Percentiles rank a stretch among this genome's conserved stretches.
Evolutionary conservation across 1,140 invertebrate genomes (phyloP).

Genomic region (Drosophila micromelanica): DNA sequence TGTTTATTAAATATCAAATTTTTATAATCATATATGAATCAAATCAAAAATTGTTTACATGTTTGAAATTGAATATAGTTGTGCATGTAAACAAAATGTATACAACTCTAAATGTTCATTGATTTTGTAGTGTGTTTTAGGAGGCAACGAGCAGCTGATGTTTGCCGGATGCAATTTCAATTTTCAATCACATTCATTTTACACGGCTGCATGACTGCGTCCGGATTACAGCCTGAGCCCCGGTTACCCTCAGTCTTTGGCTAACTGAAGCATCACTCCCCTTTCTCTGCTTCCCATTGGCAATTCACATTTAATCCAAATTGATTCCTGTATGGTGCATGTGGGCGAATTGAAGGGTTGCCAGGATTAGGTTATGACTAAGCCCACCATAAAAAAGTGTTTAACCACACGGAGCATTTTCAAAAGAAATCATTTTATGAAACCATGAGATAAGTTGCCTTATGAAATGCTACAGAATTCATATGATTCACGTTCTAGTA

Average conservation of each 20-base stretch:
- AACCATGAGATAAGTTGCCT: background rate
- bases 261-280: no score
- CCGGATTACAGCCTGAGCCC: constrained; percentile 51
- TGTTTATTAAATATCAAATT: no score
- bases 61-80: background rate
- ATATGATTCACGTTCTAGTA: constrained; percentile 23
- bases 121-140: constrained; percentile 13
- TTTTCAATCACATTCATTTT: constrained; percentile 80
- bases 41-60: background rate
- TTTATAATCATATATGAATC: no score
- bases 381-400: constrained; percentile 1
- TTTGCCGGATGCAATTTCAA: constrained; percentile 79
- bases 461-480: background rate
- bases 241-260: background rate
- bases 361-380: constrained; percentile 21
- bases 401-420: background rate
- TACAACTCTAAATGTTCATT: background rate
- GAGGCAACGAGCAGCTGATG: constrained; percentile 34
- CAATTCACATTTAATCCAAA: constrained; percentile 31
- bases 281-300: no score
- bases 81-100: background rate
- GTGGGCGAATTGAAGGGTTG: constrained; percentile 40
- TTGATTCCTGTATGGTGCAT: constrained; percentile 36
- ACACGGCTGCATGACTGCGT: constrained; percentile 62
- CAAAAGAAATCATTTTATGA: background rate